phyloP scores from a whole-genome alignment of 2,113 vertebrate species.

The Notechis scutatus region DNA sequence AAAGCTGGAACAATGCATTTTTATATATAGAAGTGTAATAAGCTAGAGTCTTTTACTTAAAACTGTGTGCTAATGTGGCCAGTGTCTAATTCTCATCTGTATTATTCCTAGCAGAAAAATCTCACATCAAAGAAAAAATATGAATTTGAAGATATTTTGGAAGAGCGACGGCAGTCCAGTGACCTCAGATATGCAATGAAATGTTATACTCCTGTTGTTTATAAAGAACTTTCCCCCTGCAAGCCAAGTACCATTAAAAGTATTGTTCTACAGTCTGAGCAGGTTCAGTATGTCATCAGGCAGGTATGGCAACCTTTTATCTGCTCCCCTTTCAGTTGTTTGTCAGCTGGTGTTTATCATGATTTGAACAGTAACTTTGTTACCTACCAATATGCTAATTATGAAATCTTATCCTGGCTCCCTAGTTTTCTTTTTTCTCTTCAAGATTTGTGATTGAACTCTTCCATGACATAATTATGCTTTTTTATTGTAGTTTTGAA shows the following conservation, averaged over 20 bases:
- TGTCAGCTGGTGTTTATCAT: background rate
- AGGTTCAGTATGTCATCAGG: constrained; percentile 81
- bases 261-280: constrained; percentile 83
- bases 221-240: constrained; percentile 81
- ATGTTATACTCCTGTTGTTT: constrained; percentile 84
- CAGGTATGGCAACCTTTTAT: constrained; percentile 72
- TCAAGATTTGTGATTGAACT: background rate
- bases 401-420: background rate
- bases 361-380: background rate
- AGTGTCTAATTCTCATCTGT: constrained; percentile 45
- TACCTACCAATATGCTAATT: background rate
- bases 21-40: background rate
- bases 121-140: constrained; percentile 85
- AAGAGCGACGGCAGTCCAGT: constrained; percentile 88
- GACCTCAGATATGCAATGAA: constrained; percentile 89
- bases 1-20: background rate
- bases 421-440: background rate
- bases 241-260: constrained; percentile 77
- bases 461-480: background rate
- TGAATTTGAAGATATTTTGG: constrained; percentile 91
- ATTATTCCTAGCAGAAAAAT: constrained; percentile 74
- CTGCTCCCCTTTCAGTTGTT: background rate
- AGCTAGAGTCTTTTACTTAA: background rate
- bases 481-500: constrained; percentile 10
- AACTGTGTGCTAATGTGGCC: background rate